Evolutionary conservation across 2,888 invertebrate genomes (phyloP).

Genomic region (Caenorhabditis japonica): DNA sequence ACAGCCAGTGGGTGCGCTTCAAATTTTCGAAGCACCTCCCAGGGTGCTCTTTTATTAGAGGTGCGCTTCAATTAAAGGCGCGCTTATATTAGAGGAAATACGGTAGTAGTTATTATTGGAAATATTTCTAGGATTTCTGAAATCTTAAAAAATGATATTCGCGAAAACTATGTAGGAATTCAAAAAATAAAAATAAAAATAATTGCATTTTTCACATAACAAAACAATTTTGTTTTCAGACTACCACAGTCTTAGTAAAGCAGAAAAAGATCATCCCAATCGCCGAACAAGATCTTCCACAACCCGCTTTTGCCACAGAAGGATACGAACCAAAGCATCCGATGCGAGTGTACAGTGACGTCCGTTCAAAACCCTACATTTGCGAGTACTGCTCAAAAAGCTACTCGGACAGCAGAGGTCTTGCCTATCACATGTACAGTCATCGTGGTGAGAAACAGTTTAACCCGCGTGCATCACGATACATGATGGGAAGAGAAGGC

Average conservation of each 20-base stretch:
- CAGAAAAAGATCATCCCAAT: slow-evolving; percentile 40
- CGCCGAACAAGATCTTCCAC: slow-evolving; percentile 66
- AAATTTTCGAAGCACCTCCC: no score
- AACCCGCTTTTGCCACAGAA: slow-evolving; percentile 70
- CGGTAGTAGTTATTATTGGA: no score
- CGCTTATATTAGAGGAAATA: no score
- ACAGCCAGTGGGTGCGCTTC: no score
- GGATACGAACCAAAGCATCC: slow-evolving; percentile 75
- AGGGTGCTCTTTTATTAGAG: no score
- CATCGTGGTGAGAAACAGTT: slow-evolving; percentile 72
- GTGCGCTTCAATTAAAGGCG: no score
- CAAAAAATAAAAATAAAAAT: background rate
- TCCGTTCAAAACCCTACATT: slow-evolving; percentile 75
- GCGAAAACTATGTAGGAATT: background rate
- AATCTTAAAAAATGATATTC: no score
- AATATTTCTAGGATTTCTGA: no score
- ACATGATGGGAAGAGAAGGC: slow-evolving; percentile 73
- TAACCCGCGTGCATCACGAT: slow-evolving; percentile 74
- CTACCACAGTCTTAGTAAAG: slow-evolving; percentile 36
- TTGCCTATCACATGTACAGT: slow-evolving; percentile 76
- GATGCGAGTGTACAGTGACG: slow-evolving; percentile 71
- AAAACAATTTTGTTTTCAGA: no score
- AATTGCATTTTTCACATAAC: no score
- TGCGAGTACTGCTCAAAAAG: slow-evolving; percentile 77
- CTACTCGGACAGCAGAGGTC: slow-evolving; percentile 71